Percentiles rank a stretch among this genome's conserved stretches.
These are phyloP conservation scores for Rhodeus uyekii DNA, from an alignment of 2,797 vertebrate genomes.

Conservation along the genomic window DNA sequence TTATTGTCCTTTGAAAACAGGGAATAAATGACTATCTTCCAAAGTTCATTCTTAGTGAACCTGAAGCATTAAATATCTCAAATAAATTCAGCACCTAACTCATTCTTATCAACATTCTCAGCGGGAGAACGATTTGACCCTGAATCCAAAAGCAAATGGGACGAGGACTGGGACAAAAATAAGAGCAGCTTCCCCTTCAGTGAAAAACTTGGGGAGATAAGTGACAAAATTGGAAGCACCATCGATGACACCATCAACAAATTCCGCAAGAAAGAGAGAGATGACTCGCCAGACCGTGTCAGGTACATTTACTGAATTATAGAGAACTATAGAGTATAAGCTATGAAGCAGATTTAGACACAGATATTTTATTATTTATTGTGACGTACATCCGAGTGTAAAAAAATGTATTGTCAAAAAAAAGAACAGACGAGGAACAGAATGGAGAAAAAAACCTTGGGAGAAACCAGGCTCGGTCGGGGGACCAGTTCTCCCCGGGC, in stretches of 20 bases:
- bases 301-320: slow-evolving; percentile 74
- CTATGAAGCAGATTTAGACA: not conserved
- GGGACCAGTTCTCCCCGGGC: too few relatives aligned
- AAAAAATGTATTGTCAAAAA: not conserved
- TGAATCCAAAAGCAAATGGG: slow-evolving; percentile 93
- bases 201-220: slow-evolving; percentile 95
- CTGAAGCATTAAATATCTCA: not conserved
- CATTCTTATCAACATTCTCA: slow-evolving; percentile 41
- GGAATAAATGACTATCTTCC: not conserved
- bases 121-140: slow-evolving; percentile 85
- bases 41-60: not conserved
- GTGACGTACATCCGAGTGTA: not conserved
- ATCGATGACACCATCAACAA: slow-evolving; percentile 98
- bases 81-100: not conserved
- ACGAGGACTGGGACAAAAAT: slow-evolving; percentile 99
- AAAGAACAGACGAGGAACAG: too few relatives aligned
- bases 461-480: too few relatives aligned
- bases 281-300: slow-evolving; percentile 94
- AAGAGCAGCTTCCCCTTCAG: slow-evolving; percentile 92
- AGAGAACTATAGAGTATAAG: not conserved
- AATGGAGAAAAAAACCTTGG: too few relatives aligned
- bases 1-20: not conserved
- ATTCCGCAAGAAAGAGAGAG: slow-evolving; percentile 96
- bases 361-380: not conserved
- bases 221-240: slow-evolving; percentile 97